phyloP scores from a whole-genome alignment of 2,888 invertebrate species.

The Diarsia brunnea region DNA sequence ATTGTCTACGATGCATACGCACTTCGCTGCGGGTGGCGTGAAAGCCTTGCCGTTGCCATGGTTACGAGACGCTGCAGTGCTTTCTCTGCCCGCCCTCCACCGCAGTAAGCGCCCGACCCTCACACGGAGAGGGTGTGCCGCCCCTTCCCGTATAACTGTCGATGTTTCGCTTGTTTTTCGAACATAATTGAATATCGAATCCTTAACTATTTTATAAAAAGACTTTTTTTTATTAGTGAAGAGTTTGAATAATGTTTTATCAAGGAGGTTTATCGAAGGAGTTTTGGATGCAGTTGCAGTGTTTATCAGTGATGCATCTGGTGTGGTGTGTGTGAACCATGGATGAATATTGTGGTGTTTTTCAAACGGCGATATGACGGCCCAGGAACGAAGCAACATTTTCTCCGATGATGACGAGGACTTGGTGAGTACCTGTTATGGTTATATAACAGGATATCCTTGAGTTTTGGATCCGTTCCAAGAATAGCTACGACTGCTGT shows the following conservation, averaged over 20 bases:
- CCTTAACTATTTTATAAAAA: conserved; percentile 29
- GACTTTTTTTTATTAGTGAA: conserved; percentile 40
- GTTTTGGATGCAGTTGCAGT: conserved; percentile 88
- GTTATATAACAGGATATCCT: conserved; percentile 77
- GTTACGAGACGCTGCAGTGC: conserved; percentile 88
- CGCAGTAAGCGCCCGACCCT: conserved; percentile 83
- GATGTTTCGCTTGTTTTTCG: conserved; percentile 64
- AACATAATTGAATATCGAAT: conserved; percentile 47
- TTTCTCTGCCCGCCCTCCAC: conserved; percentile 84
- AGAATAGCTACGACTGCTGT: conserved; percentile 65
- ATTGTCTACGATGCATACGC: conserved; percentile 77
- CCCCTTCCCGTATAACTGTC: conserved; percentile 49
- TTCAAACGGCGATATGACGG: conserved; percentile 83
- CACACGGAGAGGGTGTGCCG: conserved; percentile 72
- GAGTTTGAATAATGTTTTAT: conserved; percentile 49
- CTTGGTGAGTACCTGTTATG: conserved; percentile 79
- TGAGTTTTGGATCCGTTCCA: conserved; percentile 79
- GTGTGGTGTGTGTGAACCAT: conserved; percentile 84
- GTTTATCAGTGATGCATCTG: conserved; percentile 78
- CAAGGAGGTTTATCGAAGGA: conserved; percentile 43
- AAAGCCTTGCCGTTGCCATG: conserved; percentile 82
- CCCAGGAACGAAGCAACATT: conserved; percentile 85
- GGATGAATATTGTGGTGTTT: conserved; percentile 79
- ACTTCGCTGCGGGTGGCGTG: conserved; percentile 71
- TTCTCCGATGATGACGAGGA: conserved; percentile 88